Evolutionary conservation across 2,797 vertebrate species (phyloP), one percentile per base, ranked within the genome.

Genomic region (Heterohyrax brucei): DNA sequence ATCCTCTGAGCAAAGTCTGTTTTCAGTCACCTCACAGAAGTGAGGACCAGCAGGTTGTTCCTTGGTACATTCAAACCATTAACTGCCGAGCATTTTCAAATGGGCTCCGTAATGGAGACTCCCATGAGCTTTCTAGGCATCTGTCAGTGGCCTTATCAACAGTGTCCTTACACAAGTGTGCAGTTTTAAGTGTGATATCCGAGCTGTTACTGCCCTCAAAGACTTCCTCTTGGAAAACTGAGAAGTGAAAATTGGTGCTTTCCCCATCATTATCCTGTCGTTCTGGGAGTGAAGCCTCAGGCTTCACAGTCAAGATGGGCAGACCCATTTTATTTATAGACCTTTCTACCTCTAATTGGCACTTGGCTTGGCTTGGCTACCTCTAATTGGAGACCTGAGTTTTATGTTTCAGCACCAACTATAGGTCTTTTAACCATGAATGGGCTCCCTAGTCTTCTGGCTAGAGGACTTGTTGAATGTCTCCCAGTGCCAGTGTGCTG

Each of bases 111-210:
- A 46, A 50, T 50, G 0, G 83, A 77, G 39, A 46, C 10, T 24
- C 13, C 64, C 39, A 18, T 13, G 1, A 1, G 7, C 18, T 75
- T 64, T 30, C 73, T 28, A 22, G 72, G 33, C 46, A 50, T 56
- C 53, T 0, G 0, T 24, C 28, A 30, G 0, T 14, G 26, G 7
- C n/a, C 56, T 48, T 13, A 1, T 39, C 70, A 46, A n/a, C 62
- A 48, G 33, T 7, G 0, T 28, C 50, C 56, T 48, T 44, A 10
- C 24, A 68, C 24, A 68, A 4, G 10, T 0, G 0, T 10, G 66
- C 50, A 18, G 77, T 16, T n/a, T 33, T n/a, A 10, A 12, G 1
- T 12, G 39, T 70, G 68, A 3, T 10, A 1, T 18, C n/a, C 22
- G 48, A 24, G 14, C 21, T 28, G 13, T 72, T 46, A 33, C 68